phyloP scores from a whole-genome alignment of 2,113 vertebrate species.

The Ondatra zibethicus region DNA sequence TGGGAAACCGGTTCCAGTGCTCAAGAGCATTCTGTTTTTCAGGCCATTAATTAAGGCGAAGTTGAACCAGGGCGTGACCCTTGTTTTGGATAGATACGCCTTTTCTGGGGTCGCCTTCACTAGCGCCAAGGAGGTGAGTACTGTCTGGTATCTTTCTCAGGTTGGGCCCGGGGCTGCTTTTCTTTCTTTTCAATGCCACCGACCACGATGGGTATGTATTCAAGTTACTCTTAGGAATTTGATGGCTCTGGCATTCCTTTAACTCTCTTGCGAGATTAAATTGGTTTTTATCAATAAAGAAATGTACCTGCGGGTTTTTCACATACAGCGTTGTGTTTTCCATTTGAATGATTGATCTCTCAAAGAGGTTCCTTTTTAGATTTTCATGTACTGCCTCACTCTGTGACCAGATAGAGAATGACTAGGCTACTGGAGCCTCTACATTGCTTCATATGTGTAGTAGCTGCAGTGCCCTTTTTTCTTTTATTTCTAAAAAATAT shows the following conservation, averaged over 20 bases:
- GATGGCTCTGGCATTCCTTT: not conserved
- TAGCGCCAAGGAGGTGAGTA: conserved; percentile 94
- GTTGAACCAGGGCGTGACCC: conserved; percentile 91
- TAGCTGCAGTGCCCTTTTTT: not conserved
- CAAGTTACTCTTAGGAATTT: not conserved
- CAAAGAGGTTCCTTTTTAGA: not conserved
- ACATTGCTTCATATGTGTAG: no score
- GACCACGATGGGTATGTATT: not conserved
- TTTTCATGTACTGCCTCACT: not conserved
- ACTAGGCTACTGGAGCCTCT: not conserved
- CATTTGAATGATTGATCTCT: not conserved
- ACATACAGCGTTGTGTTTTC: not conserved
- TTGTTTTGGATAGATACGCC: conserved; percentile 95
- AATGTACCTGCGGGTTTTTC: not conserved
- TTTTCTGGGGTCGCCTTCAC: conserved; percentile 98
- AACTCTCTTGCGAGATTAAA: accelerated
- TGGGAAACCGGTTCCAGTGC: not conserved
- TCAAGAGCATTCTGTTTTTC: not conserved
- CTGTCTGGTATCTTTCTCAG: accelerated
- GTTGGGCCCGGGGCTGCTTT: accelerated
- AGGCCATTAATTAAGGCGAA: conserved; percentile 90
- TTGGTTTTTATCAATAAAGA: accelerated
- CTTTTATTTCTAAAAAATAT: not conserved
- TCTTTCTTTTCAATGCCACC: not conserved
- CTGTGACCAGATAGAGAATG: not conserved